Evolutionary conservation across 2,113 vertebrate species (phyloP), one percentile per base, ranked within the genome.

Genomic region (Limnothrissa miodon): DNA sequence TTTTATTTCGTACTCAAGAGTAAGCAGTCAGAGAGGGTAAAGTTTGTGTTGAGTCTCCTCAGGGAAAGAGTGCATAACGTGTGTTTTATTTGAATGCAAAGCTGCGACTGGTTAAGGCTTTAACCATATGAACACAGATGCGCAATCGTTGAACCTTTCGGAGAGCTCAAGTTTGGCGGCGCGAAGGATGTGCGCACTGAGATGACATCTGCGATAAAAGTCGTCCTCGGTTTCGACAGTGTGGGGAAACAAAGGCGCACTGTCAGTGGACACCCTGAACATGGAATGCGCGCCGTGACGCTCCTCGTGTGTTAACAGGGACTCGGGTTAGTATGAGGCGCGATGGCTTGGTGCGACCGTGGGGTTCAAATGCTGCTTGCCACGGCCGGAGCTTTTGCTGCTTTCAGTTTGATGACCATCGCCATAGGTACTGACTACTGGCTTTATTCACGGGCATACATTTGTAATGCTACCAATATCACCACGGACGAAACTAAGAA

Each of bases 361-460:
- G 97, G 97, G 93, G 95, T 98, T 93, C 98, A 98, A 93, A 96
- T 97, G 95, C 94, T 99, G 91, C 94, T 99, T 94, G 96, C 97
- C 93, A 98, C 96, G 79, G 96, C 94, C 84, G 98, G 98, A 83
- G 97, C 98, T 92, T 99, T 99, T 90, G 95, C 97, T 82, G 98
- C 97, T 86, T 99, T 99, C 93, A 97, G 97, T 92, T 96, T 99
- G 87, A 99, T 99, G 98, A 96, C 96, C 93, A 98, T 99, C 92
- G 97, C 98, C 90, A 96, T 99, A 88, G 98, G 98, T 86, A 99
- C 98, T 90, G 97, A 98, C 94, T 99, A 98, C 94, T 99, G 98
- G 98, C 97, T 99, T 25, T 99, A 99, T 92, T 97, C 97, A 83
- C 95, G 97, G 90, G 97, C 97, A 79, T 95, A 97, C 92, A 96